Evolutionary conservation across 35 echinoderm and acorn worm species (phyloP).

Genomic region (Diadema setosum): DNA sequence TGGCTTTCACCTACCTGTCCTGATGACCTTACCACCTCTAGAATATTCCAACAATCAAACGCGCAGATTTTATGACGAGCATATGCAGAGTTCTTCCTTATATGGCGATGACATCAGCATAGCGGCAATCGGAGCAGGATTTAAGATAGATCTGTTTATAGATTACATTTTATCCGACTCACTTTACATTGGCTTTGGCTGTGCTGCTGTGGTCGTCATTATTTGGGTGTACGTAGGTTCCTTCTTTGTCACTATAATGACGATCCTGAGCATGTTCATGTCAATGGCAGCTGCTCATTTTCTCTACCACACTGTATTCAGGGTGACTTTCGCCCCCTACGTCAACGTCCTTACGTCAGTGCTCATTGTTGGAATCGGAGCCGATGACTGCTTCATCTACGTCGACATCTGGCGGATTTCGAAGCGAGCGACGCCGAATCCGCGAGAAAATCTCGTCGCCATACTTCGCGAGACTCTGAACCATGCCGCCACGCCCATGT

Average conservation of each 20-base stretch:
- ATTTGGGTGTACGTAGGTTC: slow-evolving; percentile 85
- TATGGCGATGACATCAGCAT: slow-evolving; percentile 13
- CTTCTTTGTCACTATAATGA: slow-evolving; percentile 65
- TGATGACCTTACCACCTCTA: background rate
- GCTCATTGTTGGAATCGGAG: slow-evolving; percentile 80
- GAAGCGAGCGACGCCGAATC: background rate
- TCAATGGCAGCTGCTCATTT: slow-evolving; percentile 70
- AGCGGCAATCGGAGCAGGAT: slow-evolving; percentile 16
- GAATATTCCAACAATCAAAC: background rate
- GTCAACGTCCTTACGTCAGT: slow-evolving; percentile 43
- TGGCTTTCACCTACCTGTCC: background rate
- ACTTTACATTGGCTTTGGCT: slow-evolving; percentile 34
- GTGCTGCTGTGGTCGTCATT: slow-evolving; percentile 26
- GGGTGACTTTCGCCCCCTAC: slow-evolving; percentile 72
- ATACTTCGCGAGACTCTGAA: slow-evolving; percentile 42
- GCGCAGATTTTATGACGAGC: slow-evolving; percentile 6
- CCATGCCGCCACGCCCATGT: slow-evolving; percentile 69
- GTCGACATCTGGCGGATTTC: slow-evolving; percentile 70
- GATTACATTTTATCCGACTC: slow-evolving; percentile 58
- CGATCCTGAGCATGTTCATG: slow-evolving; percentile 58
- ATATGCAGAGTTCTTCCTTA: background rate
- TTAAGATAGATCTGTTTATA: slow-evolving; percentile 55
- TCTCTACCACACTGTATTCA: slow-evolving; percentile 60
- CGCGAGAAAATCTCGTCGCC: background rate
- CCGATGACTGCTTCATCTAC: slow-evolving; percentile 84